Conservation (phyloP, 2,888 invertebrate species). For the Caenorhabditis sp. region DNA sequence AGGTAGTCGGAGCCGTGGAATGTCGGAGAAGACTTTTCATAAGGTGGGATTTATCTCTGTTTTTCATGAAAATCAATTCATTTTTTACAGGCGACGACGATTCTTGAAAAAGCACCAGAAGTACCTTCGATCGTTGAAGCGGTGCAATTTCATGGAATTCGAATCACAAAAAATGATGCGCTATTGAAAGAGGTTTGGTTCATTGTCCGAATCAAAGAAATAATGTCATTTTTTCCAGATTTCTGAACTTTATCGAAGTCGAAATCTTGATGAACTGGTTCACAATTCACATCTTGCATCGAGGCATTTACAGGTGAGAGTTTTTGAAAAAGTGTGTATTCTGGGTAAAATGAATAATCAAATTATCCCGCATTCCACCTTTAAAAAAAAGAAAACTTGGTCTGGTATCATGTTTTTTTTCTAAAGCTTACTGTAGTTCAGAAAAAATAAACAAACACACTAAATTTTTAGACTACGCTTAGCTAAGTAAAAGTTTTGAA, state of each 20-base stretch:
- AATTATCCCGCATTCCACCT: too few species aligned
- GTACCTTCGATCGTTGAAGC: slow-evolving; percentile 57
- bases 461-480: too few species aligned
- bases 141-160: slow-evolving; percentile 66
- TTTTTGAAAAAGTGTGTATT: too few species aligned
- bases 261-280: slow-evolving; percentile 81
- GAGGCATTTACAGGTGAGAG: slow-evolving; percentile 58
- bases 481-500: too few species aligned
- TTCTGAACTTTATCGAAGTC: slow-evolving; percentile 83
- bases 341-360: background rate
- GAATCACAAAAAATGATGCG: slow-evolving; percentile 63
- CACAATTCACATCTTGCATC: slow-evolving; percentile 63
- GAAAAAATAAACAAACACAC: too few species aligned
- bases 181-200: slow-evolving; percentile 75
- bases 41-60: slow-evolving; percentile 14
- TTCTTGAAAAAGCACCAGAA: slow-evolving; percentile 42
- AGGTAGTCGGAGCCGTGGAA: background rate
- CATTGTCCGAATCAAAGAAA: background rate
- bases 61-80: too few species aligned
- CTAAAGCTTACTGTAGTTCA: too few species aligned
- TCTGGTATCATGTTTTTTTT: too few species aligned
- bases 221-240: slow-evolving; percentile 19
- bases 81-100: slow-evolving; percentile 44
- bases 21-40: slow-evolving; percentile 50
- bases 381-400: too few species aligned